Evolutionary conservation across 2,797 vertebrate species (phyloP).

Genomic region (Pipistrellus pipistrellus): DNA sequence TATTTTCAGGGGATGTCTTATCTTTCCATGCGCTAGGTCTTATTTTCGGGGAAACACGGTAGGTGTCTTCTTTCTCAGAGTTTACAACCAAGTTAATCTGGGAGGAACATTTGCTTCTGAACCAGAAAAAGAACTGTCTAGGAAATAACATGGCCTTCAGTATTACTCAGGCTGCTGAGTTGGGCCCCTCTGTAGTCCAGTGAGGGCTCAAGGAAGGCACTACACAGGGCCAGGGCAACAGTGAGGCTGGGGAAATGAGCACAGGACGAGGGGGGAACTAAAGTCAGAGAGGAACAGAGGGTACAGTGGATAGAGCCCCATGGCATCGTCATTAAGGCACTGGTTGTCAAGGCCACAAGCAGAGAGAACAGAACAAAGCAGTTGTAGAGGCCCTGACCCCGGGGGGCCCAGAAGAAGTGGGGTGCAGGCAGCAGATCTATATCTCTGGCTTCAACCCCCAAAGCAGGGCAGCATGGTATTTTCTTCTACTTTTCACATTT

Average conservation of each 20-base stretch:
- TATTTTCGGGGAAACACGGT: not conserved
- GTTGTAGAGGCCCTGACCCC: not conserved
- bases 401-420: not conserved
- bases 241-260: not conserved
- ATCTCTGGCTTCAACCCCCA: not conserved
- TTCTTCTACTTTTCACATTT: not conserved
- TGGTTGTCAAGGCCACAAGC: not conserved
- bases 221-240: not conserved
- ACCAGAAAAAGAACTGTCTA: not conserved
- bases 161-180: not conserved
- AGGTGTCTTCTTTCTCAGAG: not conserved
- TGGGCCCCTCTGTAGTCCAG: not conserved
- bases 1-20: no score
- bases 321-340: no score
- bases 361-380: not conserved
- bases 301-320: fast-evolving
- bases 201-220: fast-evolving
- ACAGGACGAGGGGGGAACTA: not conserved
- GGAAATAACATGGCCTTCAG: not conserved
- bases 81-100: not conserved
- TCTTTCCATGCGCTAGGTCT: no score
- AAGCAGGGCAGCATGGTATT: not conserved
- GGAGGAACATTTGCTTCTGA: constrained; percentile 3
- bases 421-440: not conserved
- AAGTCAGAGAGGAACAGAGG: not conserved